Percentiles rank a stretch among this genome's conserved stretches.
phyloP scores from a whole-genome alignment of 2,888 invertebrate species.

The Catocala fraxini region DNA sequence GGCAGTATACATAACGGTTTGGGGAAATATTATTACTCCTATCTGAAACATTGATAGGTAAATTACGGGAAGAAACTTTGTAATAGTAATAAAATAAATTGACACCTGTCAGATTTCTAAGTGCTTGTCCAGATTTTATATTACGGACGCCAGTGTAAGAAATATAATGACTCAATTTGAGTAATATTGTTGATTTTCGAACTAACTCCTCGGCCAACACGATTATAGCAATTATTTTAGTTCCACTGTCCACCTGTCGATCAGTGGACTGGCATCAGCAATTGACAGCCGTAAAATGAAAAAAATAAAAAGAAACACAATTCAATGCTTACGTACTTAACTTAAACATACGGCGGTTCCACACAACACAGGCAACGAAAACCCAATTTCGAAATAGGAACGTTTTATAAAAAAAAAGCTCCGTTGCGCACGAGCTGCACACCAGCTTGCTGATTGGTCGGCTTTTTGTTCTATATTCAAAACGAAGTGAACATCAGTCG shows the following conservation, averaged over 20 bases:
- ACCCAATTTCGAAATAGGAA: constrained; percentile 52
- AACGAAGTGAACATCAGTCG: constrained; percentile 55
- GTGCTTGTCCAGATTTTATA: constrained; percentile 13
- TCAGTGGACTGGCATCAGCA: constrained; percentile 44
- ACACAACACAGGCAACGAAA: constrained; percentile 26
- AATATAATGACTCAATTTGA: no score
- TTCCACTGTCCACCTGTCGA: constrained; percentile 59
- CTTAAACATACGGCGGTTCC: constrained; percentile 11
- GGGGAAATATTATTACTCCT: constrained; percentile 28
- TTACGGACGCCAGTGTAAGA: not conserved
- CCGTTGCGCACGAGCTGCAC: constrained; percentile 71
- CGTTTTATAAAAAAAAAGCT: constrained; percentile 38
- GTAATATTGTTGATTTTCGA: no score
- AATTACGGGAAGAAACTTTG: constrained; percentile 3
- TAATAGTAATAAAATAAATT: not conserved
- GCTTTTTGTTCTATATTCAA: constrained; percentile 74
- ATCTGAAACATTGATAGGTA: constrained; percentile 25
- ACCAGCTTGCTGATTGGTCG: constrained; percentile 71
- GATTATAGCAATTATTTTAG: constrained; percentile 48
- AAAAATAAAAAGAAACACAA: constrained; percentile 31
- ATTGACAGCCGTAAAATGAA: constrained; percentile 48
- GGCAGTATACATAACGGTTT: constrained; percentile 7
- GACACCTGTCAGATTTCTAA: not conserved
- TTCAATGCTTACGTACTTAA: constrained; percentile 30
- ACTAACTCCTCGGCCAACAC: constrained; percentile 23